Evolutionary conservation across 2,113 vertebrate species (phyloP), one percentile per base, ranked within the genome.

Genomic region (Procapra przewalskii): DNA sequence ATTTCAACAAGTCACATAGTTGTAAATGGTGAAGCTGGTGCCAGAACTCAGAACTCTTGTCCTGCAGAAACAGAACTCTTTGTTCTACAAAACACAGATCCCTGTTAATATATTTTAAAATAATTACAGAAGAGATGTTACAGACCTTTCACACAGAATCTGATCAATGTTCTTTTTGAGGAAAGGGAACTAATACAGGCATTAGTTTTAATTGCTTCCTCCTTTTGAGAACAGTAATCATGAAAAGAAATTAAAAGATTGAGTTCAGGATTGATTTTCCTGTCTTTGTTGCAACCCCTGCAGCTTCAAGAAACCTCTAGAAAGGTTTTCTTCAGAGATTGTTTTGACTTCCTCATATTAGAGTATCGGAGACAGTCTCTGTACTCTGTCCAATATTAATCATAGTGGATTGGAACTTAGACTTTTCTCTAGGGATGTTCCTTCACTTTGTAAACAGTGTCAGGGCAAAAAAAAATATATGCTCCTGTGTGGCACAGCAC

Each of bases 161-260:
- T 97, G 96, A 98, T 97, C 71, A 96, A 87, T 97, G 90, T 33
- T 97, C 40, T 88, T 96, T 97, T 92, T 97, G 95, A 85, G 81
- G 80, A 97, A 98, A 94, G 71, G 59, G 48, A 92, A 91, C 62
- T 88, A 97, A 94, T 54, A 89, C 7, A 88, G 7, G 21, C 55
- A 92, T 96, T 94, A 84, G 94, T 97, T 97, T 97, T 95, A 97
- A 97, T 96, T 92, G 45, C 83, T 95, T 95, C 82, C 77, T 96
- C 88, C n/a, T 87, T 96, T 83, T 88, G 50, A 94, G 77, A 79
- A 90, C 6, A 84, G 48, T 96, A 90, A 88, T 86, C 94, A 98
- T 67, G 23, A 96, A 84, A 95, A 96, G 40, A 97, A 97, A 97
- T 96, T 31, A 97, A 98, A 97, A 94, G 67, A 87, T 40, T 86